Base-by-base conservation (phyloP, 2,113 vertebrate genomes). In the Paradoxurus hermaphroditus region DNA sequence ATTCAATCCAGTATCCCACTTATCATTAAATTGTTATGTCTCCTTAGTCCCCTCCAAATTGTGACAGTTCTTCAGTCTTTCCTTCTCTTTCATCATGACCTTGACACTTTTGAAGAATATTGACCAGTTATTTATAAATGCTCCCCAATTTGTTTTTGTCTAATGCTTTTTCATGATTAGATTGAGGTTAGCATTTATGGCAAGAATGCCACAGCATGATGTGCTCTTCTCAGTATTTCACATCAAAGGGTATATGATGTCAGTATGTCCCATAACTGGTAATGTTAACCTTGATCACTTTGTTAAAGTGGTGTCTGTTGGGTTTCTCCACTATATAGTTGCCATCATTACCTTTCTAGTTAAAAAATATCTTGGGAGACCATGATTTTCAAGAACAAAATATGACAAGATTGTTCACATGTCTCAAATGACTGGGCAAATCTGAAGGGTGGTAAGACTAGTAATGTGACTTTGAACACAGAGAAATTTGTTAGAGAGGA, bases 271-370 rank as follows among this genome's bases (percentile, higher is more conserved):
- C 10, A n/a, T 65, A 78, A 89, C 15, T 93, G 36, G 41, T 88
- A 49, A 82, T 53, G 11, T 39, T 91, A 92, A 91, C 7, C 27
- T 85, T 85, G 39, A 87, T 59, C 44, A 62, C 39, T 94, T 93
- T 67, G 49, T 78, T 78, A 81, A 95, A 53, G 72, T 92, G 23
- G 16, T 51, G 7, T 89, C 25, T 92, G 79, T 85, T 92, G 29
- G 6, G 21, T 93, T 97, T 96, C 23, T 89, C 56, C 84, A 83
- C 46, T 90, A 68, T 86, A 94, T 31, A 73, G 77, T 53, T 89
- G 44, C 34, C 19, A 91, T 91, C 31, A 89, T 86, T 96, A 39
- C 18, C 29, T 91, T 96, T 93, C 39, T 63, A 93, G 39, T 93
- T 94, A 94, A 46, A 63, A 94, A 92, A 85, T 78, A 95, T n/a